phyloP scores from a whole-genome alignment of 2,113 vertebrate genomes.

The Aix galericulata region DNA sequence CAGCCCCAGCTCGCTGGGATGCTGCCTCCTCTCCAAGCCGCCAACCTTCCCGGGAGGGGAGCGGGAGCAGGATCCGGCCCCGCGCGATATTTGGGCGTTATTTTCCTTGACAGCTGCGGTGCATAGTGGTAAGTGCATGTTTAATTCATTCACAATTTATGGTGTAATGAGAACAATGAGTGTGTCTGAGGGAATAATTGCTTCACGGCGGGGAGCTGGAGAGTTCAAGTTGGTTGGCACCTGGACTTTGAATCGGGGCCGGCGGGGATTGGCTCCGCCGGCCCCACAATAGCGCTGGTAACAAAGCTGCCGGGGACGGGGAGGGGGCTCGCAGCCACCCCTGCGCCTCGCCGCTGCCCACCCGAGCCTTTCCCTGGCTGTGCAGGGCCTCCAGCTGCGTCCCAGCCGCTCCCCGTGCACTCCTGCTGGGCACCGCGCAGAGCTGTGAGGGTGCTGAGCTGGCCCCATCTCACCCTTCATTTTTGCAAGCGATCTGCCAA shows the following conservation, averaged over 20 bases:
- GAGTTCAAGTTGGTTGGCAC: conserved; percentile 60
- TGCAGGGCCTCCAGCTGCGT: background rate
- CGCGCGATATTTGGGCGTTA: background rate
- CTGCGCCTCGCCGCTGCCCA: background rate
- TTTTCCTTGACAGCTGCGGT: conserved; percentile 64
- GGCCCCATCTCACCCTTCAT: background rate
- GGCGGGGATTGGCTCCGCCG: background rate
- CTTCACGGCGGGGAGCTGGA: conserved; percentile 26
- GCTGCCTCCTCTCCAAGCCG: background rate
- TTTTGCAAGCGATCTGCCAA: background rate
- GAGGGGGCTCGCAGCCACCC: conserved; percentile 59
- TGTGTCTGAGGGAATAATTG: conserved; percentile 55
- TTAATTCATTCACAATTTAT: conserved; percentile 60
- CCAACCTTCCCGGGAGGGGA: conserved; percentile 22
- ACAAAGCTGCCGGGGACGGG: background rate
- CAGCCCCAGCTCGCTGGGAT: background rate
- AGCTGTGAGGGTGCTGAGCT: background rate
- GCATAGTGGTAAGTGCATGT: conserved; percentile 40
- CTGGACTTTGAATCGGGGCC: conserved; percentile 58
- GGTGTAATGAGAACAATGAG: conserved; percentile 53
- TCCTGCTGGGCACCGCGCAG: accelerated
- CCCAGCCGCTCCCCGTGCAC: background rate
- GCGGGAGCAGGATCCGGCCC: background rate
- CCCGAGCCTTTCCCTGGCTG: background rate
- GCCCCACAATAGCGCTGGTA: conserved; percentile 5